Evolutionary conservation across 2,113 vertebrate species (phyloP).

Genomic region (Euleptes europaea): DNA sequence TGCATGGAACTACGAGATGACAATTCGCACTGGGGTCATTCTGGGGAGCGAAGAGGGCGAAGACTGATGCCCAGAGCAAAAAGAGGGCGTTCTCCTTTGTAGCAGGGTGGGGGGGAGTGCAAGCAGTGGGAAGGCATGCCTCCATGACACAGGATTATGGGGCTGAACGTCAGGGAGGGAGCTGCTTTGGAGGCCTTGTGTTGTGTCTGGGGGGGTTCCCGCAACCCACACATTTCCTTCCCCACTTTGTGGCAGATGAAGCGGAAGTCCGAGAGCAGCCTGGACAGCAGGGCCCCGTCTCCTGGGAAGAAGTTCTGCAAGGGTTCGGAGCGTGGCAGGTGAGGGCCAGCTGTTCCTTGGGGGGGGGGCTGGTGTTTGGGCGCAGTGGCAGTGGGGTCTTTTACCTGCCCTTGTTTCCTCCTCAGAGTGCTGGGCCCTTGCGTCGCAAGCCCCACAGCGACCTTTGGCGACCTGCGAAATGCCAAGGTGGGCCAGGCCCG

Average conservation of each 20-base stretch:
- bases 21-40: too few relatives aligned
- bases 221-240: accelerated
- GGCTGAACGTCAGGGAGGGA: too few relatives aligned
- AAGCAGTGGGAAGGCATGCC: too few relatives aligned
- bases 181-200: not conserved
- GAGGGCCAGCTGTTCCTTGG: accelerated
- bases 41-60: too few relatives aligned
- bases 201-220: too few relatives aligned
- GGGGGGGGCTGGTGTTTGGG: too few relatives aligned
- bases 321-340: conserved; percentile 34
- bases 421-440: conserved; percentile 59
- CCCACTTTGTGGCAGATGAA: conserved; percentile 61
- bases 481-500: conserved; percentile 42
- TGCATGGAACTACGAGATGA: too few relatives aligned
- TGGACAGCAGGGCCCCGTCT: conserved; percentile 53
- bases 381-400: accelerated
- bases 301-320: conserved; percentile 71
- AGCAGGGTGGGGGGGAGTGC: too few relatives aligned
- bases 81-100: too few relatives aligned
- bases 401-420: accelerated
- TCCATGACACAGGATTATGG: too few relatives aligned
- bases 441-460: conserved; percentile 62
- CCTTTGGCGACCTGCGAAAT: conserved; percentile 67
- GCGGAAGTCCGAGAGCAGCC: conserved; percentile 60
- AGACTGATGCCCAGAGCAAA: too few relatives aligned